phyloP scores from a whole-genome alignment of 2,888 invertebrate genomes.

The Tenthredo distinguenda region DNA sequence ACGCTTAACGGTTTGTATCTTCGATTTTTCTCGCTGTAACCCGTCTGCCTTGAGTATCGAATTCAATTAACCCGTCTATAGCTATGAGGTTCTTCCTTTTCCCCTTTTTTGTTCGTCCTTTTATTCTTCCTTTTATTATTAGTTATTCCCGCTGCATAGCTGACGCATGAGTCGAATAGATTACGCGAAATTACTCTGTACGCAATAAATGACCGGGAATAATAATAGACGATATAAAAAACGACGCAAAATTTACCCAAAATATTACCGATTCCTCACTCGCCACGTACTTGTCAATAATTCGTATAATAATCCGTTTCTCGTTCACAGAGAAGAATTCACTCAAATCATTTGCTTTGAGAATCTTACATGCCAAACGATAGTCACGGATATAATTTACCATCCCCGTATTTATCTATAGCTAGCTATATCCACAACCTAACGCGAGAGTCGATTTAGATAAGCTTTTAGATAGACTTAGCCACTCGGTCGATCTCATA shows the following conservation, averaged over 20 bases:
- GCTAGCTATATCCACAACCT: not conserved
- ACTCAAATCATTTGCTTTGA: not conserved
- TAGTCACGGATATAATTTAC: slow-evolving; percentile 1
- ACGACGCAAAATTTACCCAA: not conserved
- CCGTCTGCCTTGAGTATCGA: slow-evolving; percentile 27
- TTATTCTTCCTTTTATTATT: not conserved
- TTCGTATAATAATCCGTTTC: not conserved
- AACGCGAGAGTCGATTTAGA: slow-evolving; percentile 44
- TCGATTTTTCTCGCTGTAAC: not conserved
- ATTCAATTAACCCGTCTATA: slow-evolving; percentile 12
- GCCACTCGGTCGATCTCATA: not conserved
- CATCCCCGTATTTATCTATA: not conserved
- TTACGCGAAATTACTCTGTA: not conserved
- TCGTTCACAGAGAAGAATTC: not conserved
- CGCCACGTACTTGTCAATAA: not conserved
- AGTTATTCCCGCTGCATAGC: not conserved
- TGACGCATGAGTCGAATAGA: slow-evolving; percentile 3
- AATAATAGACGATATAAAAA: not conserved
- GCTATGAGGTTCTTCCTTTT: not conserved
- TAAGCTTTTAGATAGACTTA: not conserved
- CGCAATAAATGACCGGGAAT: not conserved
- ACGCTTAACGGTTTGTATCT: slow-evolving; percentile 5
- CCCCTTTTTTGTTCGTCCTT: not conserved
- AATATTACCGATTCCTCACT: too few species aligned
- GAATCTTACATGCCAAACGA: not conserved